Conservation (phyloP, 2,888 invertebrate species). For the Hetaerina titia region DNA sequence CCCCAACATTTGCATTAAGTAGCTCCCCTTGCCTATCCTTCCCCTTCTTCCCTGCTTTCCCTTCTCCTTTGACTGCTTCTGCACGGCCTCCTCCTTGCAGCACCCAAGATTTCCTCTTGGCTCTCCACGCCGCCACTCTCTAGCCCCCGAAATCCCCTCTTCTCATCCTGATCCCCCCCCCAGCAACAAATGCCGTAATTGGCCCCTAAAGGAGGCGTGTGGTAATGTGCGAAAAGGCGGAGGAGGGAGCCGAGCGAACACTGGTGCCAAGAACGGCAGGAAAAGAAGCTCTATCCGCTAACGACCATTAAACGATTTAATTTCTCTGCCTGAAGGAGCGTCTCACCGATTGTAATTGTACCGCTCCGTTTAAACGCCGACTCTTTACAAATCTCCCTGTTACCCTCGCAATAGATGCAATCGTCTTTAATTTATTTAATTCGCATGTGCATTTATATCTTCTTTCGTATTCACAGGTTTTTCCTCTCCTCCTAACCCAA, state of each 20-base stretch:
- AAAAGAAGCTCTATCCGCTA: not conserved
- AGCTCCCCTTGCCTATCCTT: not conserved
- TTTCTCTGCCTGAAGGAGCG: not conserved
- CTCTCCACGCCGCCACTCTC: too few species aligned
- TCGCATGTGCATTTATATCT: too few species aligned
- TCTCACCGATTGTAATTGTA: too few species aligned
- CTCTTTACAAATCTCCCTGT: too few species aligned
- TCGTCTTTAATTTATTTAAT: too few species aligned
- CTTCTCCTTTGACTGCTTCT: not conserved
- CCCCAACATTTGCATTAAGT: not conserved
- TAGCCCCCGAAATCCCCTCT: not conserved
- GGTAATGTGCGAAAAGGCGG: not conserved
- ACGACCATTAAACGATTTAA: not conserved
- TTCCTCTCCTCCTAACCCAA: too few species aligned
- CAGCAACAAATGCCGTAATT: not conserved
- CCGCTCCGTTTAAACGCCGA: too few species aligned
- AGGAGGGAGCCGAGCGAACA: not conserved
- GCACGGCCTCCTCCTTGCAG: too few species aligned
- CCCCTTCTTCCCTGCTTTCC: not conserved
- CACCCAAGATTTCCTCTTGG: too few species aligned
- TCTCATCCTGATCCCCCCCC: not conserved
- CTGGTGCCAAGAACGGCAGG: not conserved
- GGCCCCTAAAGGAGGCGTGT: not conserved
- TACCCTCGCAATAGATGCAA: too few species aligned
- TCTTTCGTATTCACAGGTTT: too few species aligned